phyloP scores from a whole-genome alignment of 2,797 vertebrate species.

The Paramormyrops hopkinsi region DNA sequence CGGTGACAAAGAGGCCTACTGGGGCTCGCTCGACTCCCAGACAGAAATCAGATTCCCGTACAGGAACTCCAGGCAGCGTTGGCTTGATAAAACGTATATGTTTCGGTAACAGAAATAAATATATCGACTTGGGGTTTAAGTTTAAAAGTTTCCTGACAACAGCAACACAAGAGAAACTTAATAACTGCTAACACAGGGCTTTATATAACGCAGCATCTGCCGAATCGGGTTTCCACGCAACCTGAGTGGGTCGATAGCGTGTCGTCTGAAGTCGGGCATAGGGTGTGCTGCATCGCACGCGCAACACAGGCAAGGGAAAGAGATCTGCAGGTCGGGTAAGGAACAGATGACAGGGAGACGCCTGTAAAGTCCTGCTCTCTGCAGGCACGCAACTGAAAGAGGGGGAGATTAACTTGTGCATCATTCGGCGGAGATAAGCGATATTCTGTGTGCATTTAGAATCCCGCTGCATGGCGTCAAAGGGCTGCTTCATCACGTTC shows the following conservation, averaged over 20 bases:
- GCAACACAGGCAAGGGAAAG: background rate
- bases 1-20: background rate
- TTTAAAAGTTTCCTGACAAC: background rate
- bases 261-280: background rate
- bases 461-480: background rate
- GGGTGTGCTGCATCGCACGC: background rate
- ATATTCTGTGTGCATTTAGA: background rate
- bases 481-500: background rate
- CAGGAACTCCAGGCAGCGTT: background rate
- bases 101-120: background rate
- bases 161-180: background rate
- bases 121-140: background rate
- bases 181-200: background rate
- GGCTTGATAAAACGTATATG: background rate
- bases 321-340: background rate
- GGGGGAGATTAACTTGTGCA: background rate
- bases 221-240: background rate
- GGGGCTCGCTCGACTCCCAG: background rate
- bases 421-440: background rate
- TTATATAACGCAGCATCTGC: background rate
- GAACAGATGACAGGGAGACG: background rate
- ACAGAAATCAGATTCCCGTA: slow-evolving; percentile 3
- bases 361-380: background rate
- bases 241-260: background rate
- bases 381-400: background rate